Evolutionary conservation across 2,113 vertebrate species (phyloP).

Genomic region (Nicator chloris): DNA sequence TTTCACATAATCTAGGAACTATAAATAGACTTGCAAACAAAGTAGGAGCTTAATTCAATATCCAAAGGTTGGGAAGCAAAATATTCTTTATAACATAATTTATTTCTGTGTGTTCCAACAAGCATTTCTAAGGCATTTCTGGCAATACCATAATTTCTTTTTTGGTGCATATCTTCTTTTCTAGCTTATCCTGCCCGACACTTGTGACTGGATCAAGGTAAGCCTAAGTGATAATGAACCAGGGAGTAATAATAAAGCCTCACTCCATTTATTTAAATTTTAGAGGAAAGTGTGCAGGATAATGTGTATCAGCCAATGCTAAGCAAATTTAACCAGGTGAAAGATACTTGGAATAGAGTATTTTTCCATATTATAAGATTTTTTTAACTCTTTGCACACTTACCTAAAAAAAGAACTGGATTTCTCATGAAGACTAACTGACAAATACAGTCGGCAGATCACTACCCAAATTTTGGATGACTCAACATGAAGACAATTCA

Average conservation of each 20-base stretch:
- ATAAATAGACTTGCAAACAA: slow-evolving; percentile 30
- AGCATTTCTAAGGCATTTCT: neutral
- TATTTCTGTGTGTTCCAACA: neutral
- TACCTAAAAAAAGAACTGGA: neutral
- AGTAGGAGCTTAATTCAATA: neutral
- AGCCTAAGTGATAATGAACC: neutral
- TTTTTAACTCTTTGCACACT: neutral
- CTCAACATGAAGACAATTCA: neutral
- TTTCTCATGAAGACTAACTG: neutral
- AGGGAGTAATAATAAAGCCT: neutral
- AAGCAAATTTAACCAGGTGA: neutral
- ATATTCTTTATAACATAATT: neutral
- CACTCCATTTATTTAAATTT: neutral
- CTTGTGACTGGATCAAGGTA: neutral
- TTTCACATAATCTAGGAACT: slow-evolving; percentile 14
- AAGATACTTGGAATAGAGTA: neutral
- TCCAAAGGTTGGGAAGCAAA: neutral
- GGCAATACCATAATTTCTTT: neutral
- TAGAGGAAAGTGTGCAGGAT: neutral
- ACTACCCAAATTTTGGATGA: neutral
- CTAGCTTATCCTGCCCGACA: neutral
- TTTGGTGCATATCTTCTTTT: neutral
- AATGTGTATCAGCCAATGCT: neutral
- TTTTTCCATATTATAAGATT: neutral
- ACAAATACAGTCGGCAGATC: neutral